Evolutionary conservation across 1,140 invertebrate species (phyloP).

Genomic region (Rhopalosiphum maidis): DNA sequence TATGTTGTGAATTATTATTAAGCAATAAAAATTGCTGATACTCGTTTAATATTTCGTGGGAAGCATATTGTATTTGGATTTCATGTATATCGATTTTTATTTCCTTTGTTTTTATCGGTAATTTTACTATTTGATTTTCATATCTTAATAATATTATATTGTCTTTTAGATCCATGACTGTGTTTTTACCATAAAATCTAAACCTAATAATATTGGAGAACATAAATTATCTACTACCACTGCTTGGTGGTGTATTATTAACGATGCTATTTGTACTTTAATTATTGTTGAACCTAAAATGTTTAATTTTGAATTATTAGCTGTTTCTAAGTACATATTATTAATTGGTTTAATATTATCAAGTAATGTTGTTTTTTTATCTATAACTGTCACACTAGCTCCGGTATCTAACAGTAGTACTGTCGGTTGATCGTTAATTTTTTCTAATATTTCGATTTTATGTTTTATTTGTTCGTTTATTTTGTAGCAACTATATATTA

Average conservation of each 20-base stretch:
- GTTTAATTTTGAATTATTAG: not conserved
- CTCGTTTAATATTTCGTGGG: not conserved
- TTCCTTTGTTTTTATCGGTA: not conserved
- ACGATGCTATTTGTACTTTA: not conserved
- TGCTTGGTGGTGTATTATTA: not conserved
- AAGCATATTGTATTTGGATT: not conserved
- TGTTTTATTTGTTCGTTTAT: not conserved
- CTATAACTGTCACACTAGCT: too few relatives aligned
- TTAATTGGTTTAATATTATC: not conserved
- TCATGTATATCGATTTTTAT: not conserved
- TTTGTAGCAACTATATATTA: too few relatives aligned
- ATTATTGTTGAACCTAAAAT: not conserved
- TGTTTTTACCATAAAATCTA: not conserved
- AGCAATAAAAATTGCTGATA: not conserved
- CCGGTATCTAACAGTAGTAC: too few relatives aligned
- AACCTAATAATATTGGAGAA: not conserved
- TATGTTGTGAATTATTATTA: not conserved
- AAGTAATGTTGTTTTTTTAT: too few relatives aligned
- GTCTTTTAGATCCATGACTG: not conserved
- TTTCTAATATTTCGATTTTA: not conserved
- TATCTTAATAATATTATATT: not conserved
- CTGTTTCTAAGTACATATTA: not conserved
- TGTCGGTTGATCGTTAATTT: too few relatives aligned
- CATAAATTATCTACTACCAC: conserved; percentile 3
- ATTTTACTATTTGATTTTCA: not conserved